Base-by-base conservation (phyloP, 2,113 vertebrate genomes). In the Chascanopsetta lugubris region DNA sequence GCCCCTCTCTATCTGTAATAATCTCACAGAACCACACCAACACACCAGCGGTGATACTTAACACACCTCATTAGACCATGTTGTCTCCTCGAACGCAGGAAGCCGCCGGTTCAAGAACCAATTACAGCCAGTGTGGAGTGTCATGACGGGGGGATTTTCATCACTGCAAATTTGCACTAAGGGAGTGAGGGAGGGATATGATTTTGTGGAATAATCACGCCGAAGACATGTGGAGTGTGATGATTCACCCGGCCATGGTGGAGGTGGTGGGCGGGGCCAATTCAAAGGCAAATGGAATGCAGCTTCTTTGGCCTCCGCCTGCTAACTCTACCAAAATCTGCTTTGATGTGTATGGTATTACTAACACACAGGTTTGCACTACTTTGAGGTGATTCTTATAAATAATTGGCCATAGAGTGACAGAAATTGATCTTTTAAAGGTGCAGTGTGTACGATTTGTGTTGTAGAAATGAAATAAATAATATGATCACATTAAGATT, bases 31-130 rank as follows among this genome's bases (percentile, higher is more conserved):
- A 11, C 40, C 24, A 71, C 27, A 0, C 27, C 40, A 20, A 8
- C 12, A 1, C 26, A 22, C n/a, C 21, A 38, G 9, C 27, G 17
- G 46, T 69, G 29, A 38, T 24, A 46, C 48, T 68, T 55, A 42
- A 10, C 7, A 25, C 49, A 72, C 65, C 58, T 53, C 45, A 73
- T 61, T 70, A 63, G 18, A 53, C 53, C 45, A 21, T 51, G 79
- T 62, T 17, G 51, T 71, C 48, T 60, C 56, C 56, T 57, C 64
- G 24, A 20, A 26, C 49, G 60, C 21, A 55, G 61, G 36, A 47
- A 60, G 21, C 48, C 57, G 53, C 45, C 15, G 47, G 13, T 50
- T 73, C 25, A 61, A 71, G 61, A 73, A 71, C 24, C 55, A 75
- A 75, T 81, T 75, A 78, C 55, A 54, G 55, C 21, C 8, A 53